Percentiles rank a stretch among this genome's conserved stretches.
phyloP scores from a whole-genome alignment of 2,797 vertebrate genomes.

The Fratercula arctica region DNA sequence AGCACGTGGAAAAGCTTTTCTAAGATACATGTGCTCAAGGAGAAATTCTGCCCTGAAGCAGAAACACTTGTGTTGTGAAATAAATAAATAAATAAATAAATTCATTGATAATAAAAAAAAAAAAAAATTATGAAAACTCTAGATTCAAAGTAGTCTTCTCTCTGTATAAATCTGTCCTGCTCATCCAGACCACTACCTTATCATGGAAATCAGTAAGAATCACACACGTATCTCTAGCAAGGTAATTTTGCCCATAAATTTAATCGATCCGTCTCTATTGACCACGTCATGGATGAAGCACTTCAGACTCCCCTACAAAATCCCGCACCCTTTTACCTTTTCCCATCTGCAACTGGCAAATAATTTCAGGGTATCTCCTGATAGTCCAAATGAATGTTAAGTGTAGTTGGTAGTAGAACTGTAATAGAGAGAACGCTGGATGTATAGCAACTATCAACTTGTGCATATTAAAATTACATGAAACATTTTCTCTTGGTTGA shows the following conservation, averaged over 20 bases:
- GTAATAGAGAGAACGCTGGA: background rate
- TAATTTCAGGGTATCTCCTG: background rate
- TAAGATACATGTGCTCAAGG: background rate
- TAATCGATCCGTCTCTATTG: background rate
- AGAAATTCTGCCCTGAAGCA: background rate
- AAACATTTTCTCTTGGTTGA: background rate
- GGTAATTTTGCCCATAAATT: background rate
- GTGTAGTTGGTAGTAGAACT: background rate
- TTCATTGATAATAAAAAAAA: background rate
- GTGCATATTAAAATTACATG: background rate
- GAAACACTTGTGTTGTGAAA: background rate
- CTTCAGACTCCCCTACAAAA: background rate
- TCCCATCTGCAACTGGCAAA: background rate
- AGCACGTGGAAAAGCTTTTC: background rate
- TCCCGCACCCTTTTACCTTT: background rate
- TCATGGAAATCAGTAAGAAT: background rate
- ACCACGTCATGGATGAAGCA: background rate
- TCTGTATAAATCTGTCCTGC: background rate
- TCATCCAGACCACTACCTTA: background rate
- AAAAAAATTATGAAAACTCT: background rate
- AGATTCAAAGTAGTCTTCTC: background rate
- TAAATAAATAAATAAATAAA: background rate
- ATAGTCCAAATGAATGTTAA: background rate
- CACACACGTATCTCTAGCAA: background rate
- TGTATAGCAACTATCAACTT: background rate